These are phyloP conservation scores for Masticophis lateralis DNA, from an alignment of 2,797 vertebrate genomes.

Conservation along the genomic window DNA sequence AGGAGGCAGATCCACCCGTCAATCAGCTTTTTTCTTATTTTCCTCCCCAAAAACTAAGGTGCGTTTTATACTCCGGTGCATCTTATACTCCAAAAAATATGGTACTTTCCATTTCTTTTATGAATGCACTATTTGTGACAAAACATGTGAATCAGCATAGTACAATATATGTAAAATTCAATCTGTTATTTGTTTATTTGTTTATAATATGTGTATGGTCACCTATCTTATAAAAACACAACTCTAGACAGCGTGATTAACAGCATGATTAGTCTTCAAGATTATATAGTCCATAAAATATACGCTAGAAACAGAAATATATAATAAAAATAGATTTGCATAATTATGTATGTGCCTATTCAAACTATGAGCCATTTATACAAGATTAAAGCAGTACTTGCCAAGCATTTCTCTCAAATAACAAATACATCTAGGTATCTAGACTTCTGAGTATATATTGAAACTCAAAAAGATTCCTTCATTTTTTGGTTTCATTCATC, in stretches of 20 bases:
- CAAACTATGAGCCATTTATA: neutral
- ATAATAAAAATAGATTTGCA: neutral
- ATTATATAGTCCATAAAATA: too few species aligned
- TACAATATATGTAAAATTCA: neutral
- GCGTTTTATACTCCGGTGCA: too few species aligned
- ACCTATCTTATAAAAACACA: neutral
- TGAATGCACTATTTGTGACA: too few species aligned
- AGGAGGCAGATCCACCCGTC: too few species aligned
- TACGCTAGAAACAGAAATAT: neutral
- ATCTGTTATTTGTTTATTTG: neutral
- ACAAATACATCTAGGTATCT: slow-evolving; percentile 13
- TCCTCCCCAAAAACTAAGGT: too few species aligned
- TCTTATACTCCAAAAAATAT: too few species aligned
- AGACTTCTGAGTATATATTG: neutral
- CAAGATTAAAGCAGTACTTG: neutral
- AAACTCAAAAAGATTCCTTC: slow-evolving; percentile 13
- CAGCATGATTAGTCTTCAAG: too few species aligned
- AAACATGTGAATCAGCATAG: too few species aligned
- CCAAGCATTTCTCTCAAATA: neutral
- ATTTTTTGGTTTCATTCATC: neutral
- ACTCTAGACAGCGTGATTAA: neutral
- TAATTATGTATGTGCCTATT: neutral
- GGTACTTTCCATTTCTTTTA: too few species aligned
- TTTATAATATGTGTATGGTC: neutral
- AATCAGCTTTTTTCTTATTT: too few species aligned